Conservation (phyloP, 2,888 invertebrate species). For the Muscina levida region DNA sequence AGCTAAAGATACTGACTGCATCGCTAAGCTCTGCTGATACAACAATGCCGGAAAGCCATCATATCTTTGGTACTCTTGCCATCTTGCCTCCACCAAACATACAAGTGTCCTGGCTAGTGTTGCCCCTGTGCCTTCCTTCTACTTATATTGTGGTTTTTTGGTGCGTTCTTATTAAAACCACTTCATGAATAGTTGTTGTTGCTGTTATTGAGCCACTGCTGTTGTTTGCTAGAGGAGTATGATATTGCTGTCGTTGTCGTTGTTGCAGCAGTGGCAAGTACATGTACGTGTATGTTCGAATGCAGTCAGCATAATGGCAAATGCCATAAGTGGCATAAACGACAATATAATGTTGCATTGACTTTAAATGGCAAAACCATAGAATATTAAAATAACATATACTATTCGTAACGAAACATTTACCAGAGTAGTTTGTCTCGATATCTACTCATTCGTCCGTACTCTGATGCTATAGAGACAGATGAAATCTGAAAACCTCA, state of each 20-base stretch:
- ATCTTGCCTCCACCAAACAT: not conserved
- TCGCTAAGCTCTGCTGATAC: too few species aligned
- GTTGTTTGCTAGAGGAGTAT: too few species aligned
- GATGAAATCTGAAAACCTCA: constrained; percentile 47
- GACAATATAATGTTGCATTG: constrained; percentile 55
- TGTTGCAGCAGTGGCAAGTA: not conserved
- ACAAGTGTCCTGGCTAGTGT: not conserved
- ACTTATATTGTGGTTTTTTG: constrained; percentile 51
- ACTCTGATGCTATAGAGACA: too few species aligned
- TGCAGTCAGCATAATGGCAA: constrained; percentile 45
- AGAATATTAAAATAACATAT: constrained; percentile 29
- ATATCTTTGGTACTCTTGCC: not conserved
- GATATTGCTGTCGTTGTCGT: too few species aligned
- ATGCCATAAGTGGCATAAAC: constrained; percentile 62
- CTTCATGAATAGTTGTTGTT: constrained; percentile 47
- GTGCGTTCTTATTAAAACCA: constrained; percentile 64
- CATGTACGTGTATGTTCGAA: too few species aligned
- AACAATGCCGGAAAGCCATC: not conserved
- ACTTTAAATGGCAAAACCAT: constrained; percentile 54
- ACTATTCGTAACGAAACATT: not conserved
- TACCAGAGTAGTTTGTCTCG: too few species aligned
- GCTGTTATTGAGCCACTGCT: constrained; percentile 66
- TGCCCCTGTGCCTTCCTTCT: not conserved
- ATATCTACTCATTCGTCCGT: too few species aligned
- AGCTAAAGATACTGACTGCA: too few species aligned